phyloP scores from a whole-genome alignment of 2,113 vertebrate species.

The Pelusios castaneus region DNA sequence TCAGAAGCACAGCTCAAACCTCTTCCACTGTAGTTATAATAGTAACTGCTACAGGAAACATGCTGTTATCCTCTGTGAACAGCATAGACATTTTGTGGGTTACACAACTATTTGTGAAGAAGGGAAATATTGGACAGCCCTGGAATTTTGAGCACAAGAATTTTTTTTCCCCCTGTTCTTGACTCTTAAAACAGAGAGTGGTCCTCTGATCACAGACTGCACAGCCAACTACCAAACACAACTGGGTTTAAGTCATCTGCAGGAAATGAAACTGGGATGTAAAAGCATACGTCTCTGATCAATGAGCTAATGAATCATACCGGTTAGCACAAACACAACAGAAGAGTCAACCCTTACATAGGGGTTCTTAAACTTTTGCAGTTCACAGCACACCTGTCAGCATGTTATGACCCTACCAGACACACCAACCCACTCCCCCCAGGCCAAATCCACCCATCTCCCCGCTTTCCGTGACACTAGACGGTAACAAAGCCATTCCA shows the following conservation, averaged over 20 bases:
- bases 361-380: too few species aligned
- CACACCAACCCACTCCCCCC: too few species aligned
- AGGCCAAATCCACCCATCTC: too few species aligned
- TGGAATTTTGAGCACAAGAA: slow-evolving; percentile 44
- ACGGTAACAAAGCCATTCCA: neutral
- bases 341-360: neutral
- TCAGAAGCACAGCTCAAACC: slow-evolving; percentile 26
- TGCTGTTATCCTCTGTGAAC: slow-evolving; percentile 30
- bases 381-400: too few species aligned
- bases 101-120: neutral
- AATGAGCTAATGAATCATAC: neutral
- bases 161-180: neutral
- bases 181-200: slow-evolving; percentile 28
- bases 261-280: neutral
- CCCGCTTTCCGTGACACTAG: neutral
- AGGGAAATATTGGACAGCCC: slow-evolving; percentile 44
- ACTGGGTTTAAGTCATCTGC: neutral
- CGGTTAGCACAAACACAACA: neutral
- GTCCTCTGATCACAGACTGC: slow-evolving; percentile 28
- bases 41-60: neutral
- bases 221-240: slow-evolving; percentile 33
- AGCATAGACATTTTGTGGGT: slow-evolving; percentile 31
- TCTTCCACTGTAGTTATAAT: neutral
- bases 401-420: too few species aligned
- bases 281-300: neutral